phyloP scores from a whole-genome alignment of 1,140 invertebrate genomes.

The Heliconius eleuchia region DNA sequence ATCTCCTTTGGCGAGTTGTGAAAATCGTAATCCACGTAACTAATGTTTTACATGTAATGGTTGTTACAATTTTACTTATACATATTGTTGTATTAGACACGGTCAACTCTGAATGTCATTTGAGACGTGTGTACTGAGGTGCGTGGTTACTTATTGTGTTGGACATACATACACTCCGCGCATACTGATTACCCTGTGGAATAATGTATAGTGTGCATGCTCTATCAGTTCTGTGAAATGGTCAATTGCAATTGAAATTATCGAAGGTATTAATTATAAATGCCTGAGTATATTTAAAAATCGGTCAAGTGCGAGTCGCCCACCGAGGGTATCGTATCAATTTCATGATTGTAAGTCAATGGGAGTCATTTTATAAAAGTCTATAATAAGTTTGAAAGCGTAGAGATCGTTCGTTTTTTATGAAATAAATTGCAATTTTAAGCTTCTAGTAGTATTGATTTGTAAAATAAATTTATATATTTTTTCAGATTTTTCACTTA shows the following conservation, averaged over 20 bases:
- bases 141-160: slow-evolving; percentile 49
- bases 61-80: slow-evolving; percentile 51
- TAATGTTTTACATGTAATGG: slow-evolving; percentile 44
- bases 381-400: no score
- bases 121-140: slow-evolving; percentile 45
- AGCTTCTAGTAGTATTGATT: no score
- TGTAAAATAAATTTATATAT: no score
- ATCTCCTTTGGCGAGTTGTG: slow-evolving; percentile 54
- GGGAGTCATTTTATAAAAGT: no score
- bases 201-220: slow-evolving; percentile 22
- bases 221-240: slow-evolving; percentile 37
- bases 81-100: slow-evolving; percentile 67
- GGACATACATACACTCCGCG: slow-evolving; percentile 43
- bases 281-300: background rate
- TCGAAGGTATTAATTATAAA: slow-evolving; percentile 16
- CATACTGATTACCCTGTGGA: slow-evolving; percentile 58
- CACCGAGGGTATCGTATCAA: no score
- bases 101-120: slow-evolving; percentile 73
- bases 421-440: no score
- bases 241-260: slow-evolving; percentile 20
- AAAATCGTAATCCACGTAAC: slow-evolving; percentile 50
- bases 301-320: no score
- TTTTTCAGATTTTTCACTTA: no score
- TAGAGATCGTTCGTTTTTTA: no score
- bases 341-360: no score